Percentiles rank a stretch among this genome's conserved stretches.
These are phyloP conservation scores for Macroramphosus scolopax DNA, from an alignment of 2,797 vertebrate genomes.

Conservation along the genomic window DNA sequence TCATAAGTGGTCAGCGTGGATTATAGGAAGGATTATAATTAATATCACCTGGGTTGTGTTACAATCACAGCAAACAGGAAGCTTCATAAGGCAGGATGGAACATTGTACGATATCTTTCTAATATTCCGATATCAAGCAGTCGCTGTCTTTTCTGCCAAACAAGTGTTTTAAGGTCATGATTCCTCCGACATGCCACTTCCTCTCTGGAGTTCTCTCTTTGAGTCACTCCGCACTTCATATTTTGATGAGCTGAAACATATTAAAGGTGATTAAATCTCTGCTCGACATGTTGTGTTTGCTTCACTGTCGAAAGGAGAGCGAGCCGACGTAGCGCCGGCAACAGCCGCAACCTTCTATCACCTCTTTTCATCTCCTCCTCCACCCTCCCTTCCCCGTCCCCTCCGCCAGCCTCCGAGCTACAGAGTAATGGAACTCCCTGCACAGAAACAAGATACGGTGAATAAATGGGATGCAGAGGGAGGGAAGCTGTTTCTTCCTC, in stretches of 20 bases:
- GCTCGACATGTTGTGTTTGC: constrained; percentile 52
- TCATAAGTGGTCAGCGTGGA: constrained; percentile 33
- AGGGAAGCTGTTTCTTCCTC: constrained; percentile 68
- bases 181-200: constrained; percentile 27
- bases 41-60: constrained; percentile 35
- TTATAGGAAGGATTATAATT: constrained; percentile 42
- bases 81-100: constrained; percentile 12
- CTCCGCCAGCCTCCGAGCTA: constrained; percentile 58
- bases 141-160: constrained; percentile 16
- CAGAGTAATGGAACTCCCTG: constrained; percentile 71
- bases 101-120: constrained; percentile 3
- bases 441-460: constrained; percentile 69
- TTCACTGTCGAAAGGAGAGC: constrained; percentile 29
- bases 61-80: constrained; percentile 24
- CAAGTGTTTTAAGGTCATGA: constrained; percentile 30
- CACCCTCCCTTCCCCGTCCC: constrained; percentile 27
- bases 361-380: constrained; percentile 63
- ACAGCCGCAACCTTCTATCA: constrained; percentile 59
- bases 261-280: constrained; percentile 71
- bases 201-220: constrained; percentile 34
- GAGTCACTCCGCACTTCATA: constrained; percentile 41
- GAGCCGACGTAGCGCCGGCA: constrained; percentile 35
- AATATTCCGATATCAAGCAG: constrained; percentile 2
- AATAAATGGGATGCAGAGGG: constrained; percentile 75
- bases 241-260: constrained; percentile 55